Percentiles rank a stretch among this genome's conserved stretches.
phyloP scores from a whole-genome alignment of 2,113 vertebrate genomes.

The Lasiurus borealis region DNA sequence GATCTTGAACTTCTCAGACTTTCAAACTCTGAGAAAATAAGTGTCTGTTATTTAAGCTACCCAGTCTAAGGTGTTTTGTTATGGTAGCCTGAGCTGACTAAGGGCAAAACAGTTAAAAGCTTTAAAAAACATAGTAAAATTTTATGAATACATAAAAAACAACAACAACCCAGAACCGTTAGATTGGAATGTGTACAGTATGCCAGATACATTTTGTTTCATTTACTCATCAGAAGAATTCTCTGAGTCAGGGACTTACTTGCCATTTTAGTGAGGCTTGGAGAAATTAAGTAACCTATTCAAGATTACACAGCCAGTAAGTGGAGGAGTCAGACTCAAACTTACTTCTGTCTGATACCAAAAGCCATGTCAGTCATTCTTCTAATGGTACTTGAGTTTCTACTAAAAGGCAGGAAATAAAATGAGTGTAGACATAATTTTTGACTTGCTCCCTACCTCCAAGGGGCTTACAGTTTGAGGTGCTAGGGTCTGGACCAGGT shows the following conservation, averaged over 20 bases:
- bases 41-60: neutral
- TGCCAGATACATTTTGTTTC: neutral
- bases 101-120: neutral
- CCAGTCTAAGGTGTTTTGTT: neutral
- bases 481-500: neutral
- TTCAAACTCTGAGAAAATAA: neutral
- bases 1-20: neutral
- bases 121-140: neutral
- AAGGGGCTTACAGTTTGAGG: neutral
- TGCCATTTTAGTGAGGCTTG: neutral
- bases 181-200: neutral
- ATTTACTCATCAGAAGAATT: conserved; percentile 2
- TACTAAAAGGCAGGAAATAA: neutral
- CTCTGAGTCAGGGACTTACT: neutral
- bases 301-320: neutral
- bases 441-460: neutral
- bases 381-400: neutral
- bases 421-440: neutral
- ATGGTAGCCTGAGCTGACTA: neutral
- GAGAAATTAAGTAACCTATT: conserved; percentile 16
- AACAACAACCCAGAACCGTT: neutral
- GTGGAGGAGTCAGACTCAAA: neutral
- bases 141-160: neutral
- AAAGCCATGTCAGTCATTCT: neutral
- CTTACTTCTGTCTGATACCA: neutral